Evolutionary conservation across 2,797 vertebrate genomes (phyloP).

Genomic region (Sebastes itinus): DNA sequence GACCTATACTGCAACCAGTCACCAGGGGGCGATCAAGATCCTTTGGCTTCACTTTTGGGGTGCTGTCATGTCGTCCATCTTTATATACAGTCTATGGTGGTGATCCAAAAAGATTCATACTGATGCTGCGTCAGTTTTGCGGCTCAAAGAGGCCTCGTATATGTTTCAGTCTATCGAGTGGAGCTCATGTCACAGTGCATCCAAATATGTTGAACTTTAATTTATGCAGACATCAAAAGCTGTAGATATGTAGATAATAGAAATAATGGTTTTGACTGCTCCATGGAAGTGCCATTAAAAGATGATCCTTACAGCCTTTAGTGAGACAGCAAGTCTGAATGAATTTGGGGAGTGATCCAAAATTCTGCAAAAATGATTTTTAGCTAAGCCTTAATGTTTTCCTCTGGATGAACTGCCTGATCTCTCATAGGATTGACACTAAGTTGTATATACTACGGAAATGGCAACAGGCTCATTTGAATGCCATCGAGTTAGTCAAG

Average conservation of each 20-base stretch:
- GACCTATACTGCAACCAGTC: too few relatives aligned
- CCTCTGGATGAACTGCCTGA: conserved; percentile 63
- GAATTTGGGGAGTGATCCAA: conserved; percentile 59
- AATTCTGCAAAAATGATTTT: conserved; percentile 66
- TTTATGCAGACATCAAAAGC: conserved; percentile 67
- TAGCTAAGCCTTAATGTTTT: conserved; percentile 71
- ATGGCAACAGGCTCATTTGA: conserved; percentile 39
- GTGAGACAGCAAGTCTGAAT: conserved; percentile 70
- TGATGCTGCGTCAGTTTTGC: conserved; percentile 8
- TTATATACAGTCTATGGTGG: not conserved
- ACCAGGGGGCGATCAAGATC: too few relatives aligned
- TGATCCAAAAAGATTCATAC: conserved; percentile 25
- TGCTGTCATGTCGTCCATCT: too few relatives aligned
- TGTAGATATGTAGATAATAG: conserved; percentile 78
- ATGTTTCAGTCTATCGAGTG: conserved; percentile 11
- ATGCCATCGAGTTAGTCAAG: conserved; percentile 4
- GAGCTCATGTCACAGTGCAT: conserved; percentile 44
- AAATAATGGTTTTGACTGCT: conserved; percentile 65
- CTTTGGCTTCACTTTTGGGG: too few relatives aligned
- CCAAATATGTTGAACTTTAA: conserved; percentile 56
- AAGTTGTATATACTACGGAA: conserved; percentile 58
- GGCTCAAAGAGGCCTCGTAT: not conserved
- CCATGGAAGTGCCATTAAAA: conserved; percentile 80
- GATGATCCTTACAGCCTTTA: conserved; percentile 72
- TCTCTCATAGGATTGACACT: conserved; percentile 53